Base-by-base conservation (phyloP, 2,888 invertebrate genomes). In the Harpalus rufipes region DNA sequence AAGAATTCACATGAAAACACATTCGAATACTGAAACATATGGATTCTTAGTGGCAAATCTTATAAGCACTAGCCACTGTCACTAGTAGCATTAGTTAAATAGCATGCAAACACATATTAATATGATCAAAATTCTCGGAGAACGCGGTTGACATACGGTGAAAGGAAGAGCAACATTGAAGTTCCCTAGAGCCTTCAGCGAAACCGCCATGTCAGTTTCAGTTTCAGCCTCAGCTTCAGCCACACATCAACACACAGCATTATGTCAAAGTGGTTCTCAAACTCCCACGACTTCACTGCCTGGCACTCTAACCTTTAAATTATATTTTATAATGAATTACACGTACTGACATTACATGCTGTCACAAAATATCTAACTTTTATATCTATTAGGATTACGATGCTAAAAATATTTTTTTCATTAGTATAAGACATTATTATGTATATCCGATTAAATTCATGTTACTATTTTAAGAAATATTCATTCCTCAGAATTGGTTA, bases 151-250 rank as follows among this genome's bases (percentile, higher is more conserved):
- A 59, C 59, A 59, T 59, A 12, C n/a, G 0, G 14, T 59, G 16
- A 59, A 59, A 59, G 59, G 14, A 14, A 59, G 59, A 59, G 59
- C 16, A 59, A 59, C 16, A 59, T 59, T 59, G 16, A 59, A 59
- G 59, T 59, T 16, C 59, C 59, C 59, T 59, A 7, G 16, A 59
- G 59, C n/a, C 6, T 59, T 59, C 16, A 59, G 16, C 59, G 56
- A 51, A 51, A 51, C 44, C 44, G 44, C 44, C 44, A 32, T 6
- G 32, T 32, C 12, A 51, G 44, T 51, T 59, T 59, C 59, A 59
- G 59, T 59, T 59, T 59, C 59, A 16, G 59, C 16, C 5, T 12
- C 44, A 10, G 44, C 12, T 56, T 10, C 10, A 56, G n/a, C 56
- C 56, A 56, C 56, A 10, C n/a, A 10, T 10, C 56, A 59, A 14